Evolutionary conservation across 2,113 vertebrate genomes (phyloP).

Genomic region (Picathartes gymnocephalus): DNA sequence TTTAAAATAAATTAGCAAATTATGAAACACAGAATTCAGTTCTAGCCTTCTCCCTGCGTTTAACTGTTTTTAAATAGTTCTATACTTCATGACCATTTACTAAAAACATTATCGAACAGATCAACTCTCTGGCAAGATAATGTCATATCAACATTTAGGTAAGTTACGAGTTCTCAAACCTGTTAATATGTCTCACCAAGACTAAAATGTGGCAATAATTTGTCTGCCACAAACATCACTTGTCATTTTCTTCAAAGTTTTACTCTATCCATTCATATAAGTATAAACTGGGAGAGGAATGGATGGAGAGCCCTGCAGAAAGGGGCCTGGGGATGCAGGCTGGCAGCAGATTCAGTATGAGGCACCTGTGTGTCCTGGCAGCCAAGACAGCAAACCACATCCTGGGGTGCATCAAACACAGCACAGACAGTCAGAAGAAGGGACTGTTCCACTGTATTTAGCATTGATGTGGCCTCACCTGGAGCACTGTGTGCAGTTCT

Average conservation of each 20-base stretch:
- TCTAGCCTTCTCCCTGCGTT: neutral
- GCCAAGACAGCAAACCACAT: neutral
- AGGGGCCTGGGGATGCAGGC: neutral
- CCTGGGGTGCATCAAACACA: neutral
- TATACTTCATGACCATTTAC: neutral
- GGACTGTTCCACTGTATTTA: neutral
- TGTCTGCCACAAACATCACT: neutral
- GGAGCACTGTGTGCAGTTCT: neutral
- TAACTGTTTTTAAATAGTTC: neutral
- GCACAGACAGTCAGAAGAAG: neutral
- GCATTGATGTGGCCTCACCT: fast-evolving
- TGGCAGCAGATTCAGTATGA: neutral
- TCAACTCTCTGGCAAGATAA: neutral
- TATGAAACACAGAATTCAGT: neutral
- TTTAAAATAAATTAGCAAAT: neutral
- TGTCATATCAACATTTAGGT: neutral
- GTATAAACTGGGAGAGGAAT: neutral
- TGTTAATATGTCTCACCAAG: neutral
- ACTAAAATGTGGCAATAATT: neutral
- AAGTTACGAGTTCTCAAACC: neutral
- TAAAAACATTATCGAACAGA: neutral
- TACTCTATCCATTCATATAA: neutral
- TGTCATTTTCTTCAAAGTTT: neutral
- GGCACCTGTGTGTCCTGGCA: neutral
- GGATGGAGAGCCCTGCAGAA: neutral